These are phyloP conservation scores for Trematomus bernacchii DNA, from an alignment of 2,797 vertebrate genomes.

Conservation along the genomic window DNA sequence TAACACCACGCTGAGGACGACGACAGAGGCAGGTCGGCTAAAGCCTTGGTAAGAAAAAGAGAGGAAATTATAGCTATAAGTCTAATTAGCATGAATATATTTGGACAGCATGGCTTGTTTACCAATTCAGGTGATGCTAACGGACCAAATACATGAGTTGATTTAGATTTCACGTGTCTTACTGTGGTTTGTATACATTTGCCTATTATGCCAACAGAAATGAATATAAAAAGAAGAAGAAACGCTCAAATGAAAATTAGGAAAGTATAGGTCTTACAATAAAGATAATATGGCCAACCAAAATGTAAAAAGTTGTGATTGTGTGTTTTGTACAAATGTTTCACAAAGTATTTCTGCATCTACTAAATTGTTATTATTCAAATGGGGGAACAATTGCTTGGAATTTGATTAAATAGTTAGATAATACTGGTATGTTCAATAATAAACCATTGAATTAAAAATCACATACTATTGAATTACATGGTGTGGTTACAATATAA, in stretches of 20 bases:
- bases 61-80: background rate
- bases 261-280: background rate
- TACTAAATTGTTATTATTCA: background rate
- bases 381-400: background rate
- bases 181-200: background rate
- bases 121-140: background rate
- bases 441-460: background rate
- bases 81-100: background rate
- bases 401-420: background rate
- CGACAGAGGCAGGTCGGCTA: constrained; percentile 49
- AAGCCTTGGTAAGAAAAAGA: constrained; percentile 41
- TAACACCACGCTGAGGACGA: constrained; percentile 59
- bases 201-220: background rate
- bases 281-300: background rate
- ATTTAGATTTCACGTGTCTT: background rate
- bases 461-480: background rate
- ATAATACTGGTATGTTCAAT: background rate
- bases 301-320: background rate
- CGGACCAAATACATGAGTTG: background rate
- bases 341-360: background rate
- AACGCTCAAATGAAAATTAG: background rate
- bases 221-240: background rate
- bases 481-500: background rate
- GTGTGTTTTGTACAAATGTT: no score
- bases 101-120: background rate